Evolutionary conservation across 2,888 invertebrate genomes (phyloP), one percentile per base, ranked within the genome.

Genomic region (Ditula angustiorana): DNA sequence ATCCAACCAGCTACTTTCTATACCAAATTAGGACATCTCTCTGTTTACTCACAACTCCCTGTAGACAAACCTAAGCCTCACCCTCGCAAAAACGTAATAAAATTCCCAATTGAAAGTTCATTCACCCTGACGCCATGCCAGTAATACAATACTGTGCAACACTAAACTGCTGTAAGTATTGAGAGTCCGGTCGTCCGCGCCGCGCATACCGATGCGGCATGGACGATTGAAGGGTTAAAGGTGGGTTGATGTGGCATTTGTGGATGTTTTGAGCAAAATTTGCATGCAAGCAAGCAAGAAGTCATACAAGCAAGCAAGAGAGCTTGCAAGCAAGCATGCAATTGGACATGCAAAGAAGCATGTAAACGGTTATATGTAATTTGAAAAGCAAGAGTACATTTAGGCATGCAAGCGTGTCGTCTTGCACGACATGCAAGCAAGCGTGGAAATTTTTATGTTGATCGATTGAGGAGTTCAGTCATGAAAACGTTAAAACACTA

Each of bases 161-260:
- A 82, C 83, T 90, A 88, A 90, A 90, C 89, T 90, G 85, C 81
- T 85, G 85, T 90, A 88, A 89, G 90, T 88, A 90, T 89, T 87
- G 88, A 87, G 85, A 86, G 87, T 83, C 81, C 84, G 87, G 81
- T 87, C 83, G 83, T 71, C 67, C 75, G 75, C 73, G 83, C 70
- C 68, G 74, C 78, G 89, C 87, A 90, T 90, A 89, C 88, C 81
- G 84, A 90, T 88, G 77, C 72, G 73, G 60, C 63, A 74, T 71
- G 71, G 67, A 61, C 62, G 47, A 66, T 37, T 7, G 37, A 26
- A 57, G 60, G 24, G 41, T 11, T 57, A 37, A 71, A 74, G 78
- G 83, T 75, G 67, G 60, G 41, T 68, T 64, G 75, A 78, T 71
- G 61, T 24, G 77, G 70, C 37, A 72, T 61, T 46, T 41, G n/a